phyloP scores from a whole-genome alignment of 2,113 vertebrate genomes.

The Brachyistius frenatus region DNA sequence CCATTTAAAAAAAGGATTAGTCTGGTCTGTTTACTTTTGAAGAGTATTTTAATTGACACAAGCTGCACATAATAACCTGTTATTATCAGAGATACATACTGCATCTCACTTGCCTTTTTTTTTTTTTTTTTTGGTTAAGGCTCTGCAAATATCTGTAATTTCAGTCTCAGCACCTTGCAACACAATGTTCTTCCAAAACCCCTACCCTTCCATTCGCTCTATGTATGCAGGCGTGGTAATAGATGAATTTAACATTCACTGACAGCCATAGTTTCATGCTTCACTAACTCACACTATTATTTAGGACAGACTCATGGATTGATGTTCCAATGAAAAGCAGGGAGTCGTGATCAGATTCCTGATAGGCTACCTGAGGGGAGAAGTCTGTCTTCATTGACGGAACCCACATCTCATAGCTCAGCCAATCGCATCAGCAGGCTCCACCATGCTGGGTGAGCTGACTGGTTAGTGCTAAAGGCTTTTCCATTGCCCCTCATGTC shows the following conservation, averaged over 20 bases:
- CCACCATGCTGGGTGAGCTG: conserved; percentile 33
- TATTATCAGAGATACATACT: neutral
- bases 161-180: neutral
- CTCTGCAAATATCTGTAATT: neutral
- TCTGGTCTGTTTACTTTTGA: neutral
- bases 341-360: conserved; percentile 63
- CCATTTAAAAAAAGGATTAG: neutral
- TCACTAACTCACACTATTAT: conserved; percentile 59
- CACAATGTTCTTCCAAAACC: neutral
- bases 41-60: neutral
- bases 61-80: neutral
- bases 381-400: conserved; percentile 64
- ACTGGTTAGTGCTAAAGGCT: conserved; percentile 39
- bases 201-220: neutral
- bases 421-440: conserved; percentile 67
- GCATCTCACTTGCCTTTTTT: neutral
- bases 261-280: conserved; percentile 65
- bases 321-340: conserved; percentile 64
- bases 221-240: conserved; percentile 3
- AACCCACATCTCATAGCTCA: conserved; percentile 41
- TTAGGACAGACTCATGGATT: conserved; percentile 61
- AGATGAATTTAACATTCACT: conserved; percentile 69
- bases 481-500: conserved; percentile 40
- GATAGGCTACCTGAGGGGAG: conserved; percentile 67
- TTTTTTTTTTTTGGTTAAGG: neutral